Evolutionary conservation across 64 coral and sea anemone species (phyloP).

Genomic region (Orbicella faveolata): DNA sequence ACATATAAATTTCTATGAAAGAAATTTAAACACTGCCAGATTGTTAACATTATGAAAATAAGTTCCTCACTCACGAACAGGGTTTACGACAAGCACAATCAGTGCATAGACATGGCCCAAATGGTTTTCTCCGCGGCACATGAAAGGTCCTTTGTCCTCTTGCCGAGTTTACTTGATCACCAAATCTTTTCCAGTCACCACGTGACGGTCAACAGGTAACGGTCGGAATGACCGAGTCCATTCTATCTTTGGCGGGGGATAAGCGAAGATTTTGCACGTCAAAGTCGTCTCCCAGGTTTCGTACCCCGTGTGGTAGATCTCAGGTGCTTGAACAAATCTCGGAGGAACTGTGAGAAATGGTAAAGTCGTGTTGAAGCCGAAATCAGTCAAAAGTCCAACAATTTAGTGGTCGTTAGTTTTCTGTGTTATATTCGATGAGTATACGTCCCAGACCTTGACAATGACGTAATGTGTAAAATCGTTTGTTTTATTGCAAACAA

Average conservation of each 20-base stretch:
- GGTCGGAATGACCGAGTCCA: slow-evolving; percentile 59
- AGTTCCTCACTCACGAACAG: slow-evolving; percentile 57
- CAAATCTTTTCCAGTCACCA: slow-evolving; percentile 55
- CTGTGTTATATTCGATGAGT: no score
- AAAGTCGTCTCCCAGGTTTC: slow-evolving; percentile 77
- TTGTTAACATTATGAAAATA: neutral
- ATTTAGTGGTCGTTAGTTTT: no score
- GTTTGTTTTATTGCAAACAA: no score
- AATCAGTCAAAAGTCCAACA: neutral
- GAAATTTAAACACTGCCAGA: neutral
- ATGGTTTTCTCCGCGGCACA: slow-evolving; percentile 73
- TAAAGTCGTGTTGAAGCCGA: neutral
- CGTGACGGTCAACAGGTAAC: slow-evolving; percentile 39
- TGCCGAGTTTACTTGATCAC: slow-evolving; percentile 52
- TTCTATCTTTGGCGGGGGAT: slow-evolving; percentile 46
- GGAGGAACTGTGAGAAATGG: slow-evolving; percentile 57
- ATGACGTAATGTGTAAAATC: no score
- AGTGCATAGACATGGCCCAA: slow-evolving; percentile 66
- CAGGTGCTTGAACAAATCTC: slow-evolving; percentile 49
- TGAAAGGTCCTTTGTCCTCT: slow-evolving; percentile 64
- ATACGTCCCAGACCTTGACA: no score
- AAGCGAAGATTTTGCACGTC: slow-evolving; percentile 73
- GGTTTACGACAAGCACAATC: slow-evolving; percentile 66
- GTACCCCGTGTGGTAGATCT: slow-evolving; percentile 55
- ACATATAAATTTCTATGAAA: no score